These are phyloP conservation scores for Coracopsis vasa DNA, from an alignment of 2,113 vertebrate species.

Conservation along the genomic window DNA sequence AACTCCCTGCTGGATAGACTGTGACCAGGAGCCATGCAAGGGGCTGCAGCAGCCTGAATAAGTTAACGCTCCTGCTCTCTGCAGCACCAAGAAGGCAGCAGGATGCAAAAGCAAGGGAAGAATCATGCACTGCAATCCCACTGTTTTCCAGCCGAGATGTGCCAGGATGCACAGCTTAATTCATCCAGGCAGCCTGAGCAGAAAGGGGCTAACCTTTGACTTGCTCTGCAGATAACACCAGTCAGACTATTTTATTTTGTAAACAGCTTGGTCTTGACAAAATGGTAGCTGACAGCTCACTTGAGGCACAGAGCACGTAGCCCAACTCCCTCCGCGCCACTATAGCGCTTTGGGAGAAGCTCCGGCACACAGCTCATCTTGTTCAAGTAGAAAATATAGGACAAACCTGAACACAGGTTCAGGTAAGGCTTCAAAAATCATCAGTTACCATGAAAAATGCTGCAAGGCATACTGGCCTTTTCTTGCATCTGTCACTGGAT, in stretches of 20 bases:
- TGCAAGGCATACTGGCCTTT: neutral
- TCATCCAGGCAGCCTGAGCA: neutral
- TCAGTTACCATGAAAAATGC: neutral
- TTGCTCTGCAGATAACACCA: neutral
- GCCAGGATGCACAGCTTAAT: neutral
- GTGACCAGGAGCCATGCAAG: rapidly evolving
- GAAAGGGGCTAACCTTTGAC: neutral
- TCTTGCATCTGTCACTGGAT: neutral
- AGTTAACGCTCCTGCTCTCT: neutral
- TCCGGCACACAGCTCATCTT: neutral
- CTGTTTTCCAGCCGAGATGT: neutral
- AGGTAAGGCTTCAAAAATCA: neutral
- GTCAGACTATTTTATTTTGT: neutral
- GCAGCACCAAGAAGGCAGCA: neutral
- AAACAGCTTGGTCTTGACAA: neutral
- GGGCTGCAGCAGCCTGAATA: neutral
- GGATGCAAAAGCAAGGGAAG: neutral
- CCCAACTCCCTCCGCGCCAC: neutral
- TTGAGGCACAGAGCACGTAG: neutral
- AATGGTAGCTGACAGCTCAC: neutral
- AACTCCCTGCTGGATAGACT: rapidly evolving
- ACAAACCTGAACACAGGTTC: neutral
- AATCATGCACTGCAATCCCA: neutral
- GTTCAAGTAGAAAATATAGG: neutral
- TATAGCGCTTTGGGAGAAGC: neutral